Evolutionary conservation across 2,797 vertebrate genomes (phyloP).

Genomic region (Paedocypris micromegethes): DNA sequence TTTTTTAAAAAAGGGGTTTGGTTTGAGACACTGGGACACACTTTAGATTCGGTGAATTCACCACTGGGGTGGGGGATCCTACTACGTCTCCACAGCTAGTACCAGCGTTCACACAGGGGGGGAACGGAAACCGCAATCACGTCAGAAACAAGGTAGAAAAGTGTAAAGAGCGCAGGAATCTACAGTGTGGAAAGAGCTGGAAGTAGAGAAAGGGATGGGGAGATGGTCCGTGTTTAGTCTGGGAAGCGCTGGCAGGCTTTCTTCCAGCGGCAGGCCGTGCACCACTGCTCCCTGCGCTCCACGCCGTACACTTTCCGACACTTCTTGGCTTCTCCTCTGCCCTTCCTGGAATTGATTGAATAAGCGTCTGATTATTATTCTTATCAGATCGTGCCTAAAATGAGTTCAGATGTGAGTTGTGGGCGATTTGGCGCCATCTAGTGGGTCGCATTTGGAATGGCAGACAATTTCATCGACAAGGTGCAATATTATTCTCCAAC

Average conservation of each 20-base stretch:
- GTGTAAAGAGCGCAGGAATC: constrained; percentile 46
- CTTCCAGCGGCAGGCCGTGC: constrained; percentile 75
- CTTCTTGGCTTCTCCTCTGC: constrained; percentile 72
- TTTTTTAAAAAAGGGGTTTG: constrained; percentile 46
- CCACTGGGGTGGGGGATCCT: constrained; percentile 39
- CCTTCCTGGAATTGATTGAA: constrained; percentile 59
- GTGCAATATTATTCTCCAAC: too few species aligned
- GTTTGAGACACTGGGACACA: constrained; percentile 51
- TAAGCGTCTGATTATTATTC: too few species aligned
- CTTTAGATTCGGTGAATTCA: constrained; percentile 46
- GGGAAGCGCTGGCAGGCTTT: constrained; percentile 75
- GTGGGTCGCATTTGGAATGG: too few species aligned
- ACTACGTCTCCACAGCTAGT: constrained; percentile 61
- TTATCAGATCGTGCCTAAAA: too few species aligned
- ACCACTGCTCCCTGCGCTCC: constrained; percentile 73
- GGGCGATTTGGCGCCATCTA: too few species aligned
- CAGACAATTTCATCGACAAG: too few species aligned
- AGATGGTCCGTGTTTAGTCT: constrained; percentile 61
- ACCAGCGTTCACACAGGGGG: constrained; percentile 56
- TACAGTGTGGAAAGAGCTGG: constrained; percentile 34
- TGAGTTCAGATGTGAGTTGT: too few species aligned
- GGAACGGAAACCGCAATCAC: constrained; percentile 54
- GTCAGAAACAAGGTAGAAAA: constrained; percentile 50
- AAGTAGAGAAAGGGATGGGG: constrained; percentile 20
- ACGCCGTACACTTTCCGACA: constrained; percentile 75